Evolutionary conservation across 2,888 invertebrate species (phyloP).

Genomic region (Caenorhabditis japonica): DNA sequence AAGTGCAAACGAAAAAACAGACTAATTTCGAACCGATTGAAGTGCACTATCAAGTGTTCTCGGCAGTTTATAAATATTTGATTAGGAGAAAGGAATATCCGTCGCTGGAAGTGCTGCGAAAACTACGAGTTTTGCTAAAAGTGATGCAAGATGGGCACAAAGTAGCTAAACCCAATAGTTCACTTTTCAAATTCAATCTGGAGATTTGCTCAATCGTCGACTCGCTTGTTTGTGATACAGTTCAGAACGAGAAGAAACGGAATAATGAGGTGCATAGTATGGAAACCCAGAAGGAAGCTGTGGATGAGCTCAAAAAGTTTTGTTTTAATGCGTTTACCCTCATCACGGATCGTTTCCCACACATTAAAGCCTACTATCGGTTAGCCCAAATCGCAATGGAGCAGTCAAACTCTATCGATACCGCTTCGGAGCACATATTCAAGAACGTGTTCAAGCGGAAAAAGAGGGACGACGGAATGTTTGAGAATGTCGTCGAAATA

Average conservation of each 20-base stretch:
- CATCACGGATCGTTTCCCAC: conserved; percentile 61
- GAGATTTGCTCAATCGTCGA: conserved; percentile 36
- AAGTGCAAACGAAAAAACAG: conserved; percentile 59
- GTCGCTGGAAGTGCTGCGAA: conserved; percentile 25
- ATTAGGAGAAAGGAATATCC: conserved; percentile 32
- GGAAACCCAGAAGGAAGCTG: conserved; percentile 28
- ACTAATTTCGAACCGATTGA: conserved; percentile 64
- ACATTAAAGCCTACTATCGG: conserved; percentile 62
- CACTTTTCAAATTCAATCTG: conserved; percentile 39
- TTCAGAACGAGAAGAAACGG: not conserved
- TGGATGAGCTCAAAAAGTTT: conserved; percentile 52
- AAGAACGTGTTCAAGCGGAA: conserved; percentile 57
- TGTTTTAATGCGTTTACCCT: conserved; percentile 58
- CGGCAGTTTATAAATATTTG: conserved; percentile 57
- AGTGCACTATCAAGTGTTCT: conserved; percentile 64
- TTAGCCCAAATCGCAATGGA: conserved; percentile 56
- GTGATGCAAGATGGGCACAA: conserved; percentile 36
- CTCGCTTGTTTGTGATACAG: conserved; percentile 11
- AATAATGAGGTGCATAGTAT: not conserved
- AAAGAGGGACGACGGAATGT: conserved; percentile 59
- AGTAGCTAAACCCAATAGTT: conserved; percentile 44
- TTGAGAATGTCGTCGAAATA: conserved; percentile 60
- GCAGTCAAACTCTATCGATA: conserved; percentile 31
- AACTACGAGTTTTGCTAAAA: conserved; percentile 37
- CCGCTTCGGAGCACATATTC: conserved; percentile 51